Base-by-base conservation (phyloP, 2,113 vertebrate genomes). In the Rhipidura dahli region DNA sequence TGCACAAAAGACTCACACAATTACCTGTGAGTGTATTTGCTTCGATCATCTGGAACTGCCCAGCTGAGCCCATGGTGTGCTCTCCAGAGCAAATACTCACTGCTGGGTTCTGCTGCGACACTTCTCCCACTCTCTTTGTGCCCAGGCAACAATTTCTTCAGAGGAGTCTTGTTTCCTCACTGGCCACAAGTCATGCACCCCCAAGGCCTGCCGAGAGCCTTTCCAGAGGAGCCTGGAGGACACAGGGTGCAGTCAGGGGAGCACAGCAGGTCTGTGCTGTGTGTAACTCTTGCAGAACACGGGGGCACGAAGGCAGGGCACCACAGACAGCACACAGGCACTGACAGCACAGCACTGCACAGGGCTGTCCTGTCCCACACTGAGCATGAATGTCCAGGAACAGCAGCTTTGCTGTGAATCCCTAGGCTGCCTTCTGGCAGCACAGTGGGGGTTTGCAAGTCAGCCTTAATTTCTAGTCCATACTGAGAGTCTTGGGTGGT, bases 91-190 rank as follows among this genome's bases (percentile, higher is more conserved):
- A 68, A 63, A 69, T 86, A 97, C 98, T 98, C 82, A 98, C 98
- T 96, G 51, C 47, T 42, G 81, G 18, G 7, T 79, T 31, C 35
- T 85, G 13, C 49, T n/a, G 6, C 5, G 18, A 61, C 10, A 66
- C 33, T 96, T 97, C 3, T 89, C 97, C 99, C 99, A 99, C 35
- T 98, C 98, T 66, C 97, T 96, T 61, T 99, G 97, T 53, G 99
- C 97, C 79, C 96, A 98, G 33, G 98, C 97, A 70, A 99, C 98
- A 15, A 99, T 98, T 93, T 98, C 98, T 57, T 98, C 94, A 3
- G 99, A 99, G 5, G 97, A 98, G 91, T 99, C 98, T 57, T 99
- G 98, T 50, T 97, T 96, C n/a, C 98, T 98, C 61, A 99, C 97
- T 2, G 98, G 97, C 99, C 99, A 99, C 82, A 99, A 96, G 94